These are phyloP conservation scores for Charadrius vociferus DNA, from an alignment of 2,113 vertebrate genomes.

Conservation along the genomic window DNA sequence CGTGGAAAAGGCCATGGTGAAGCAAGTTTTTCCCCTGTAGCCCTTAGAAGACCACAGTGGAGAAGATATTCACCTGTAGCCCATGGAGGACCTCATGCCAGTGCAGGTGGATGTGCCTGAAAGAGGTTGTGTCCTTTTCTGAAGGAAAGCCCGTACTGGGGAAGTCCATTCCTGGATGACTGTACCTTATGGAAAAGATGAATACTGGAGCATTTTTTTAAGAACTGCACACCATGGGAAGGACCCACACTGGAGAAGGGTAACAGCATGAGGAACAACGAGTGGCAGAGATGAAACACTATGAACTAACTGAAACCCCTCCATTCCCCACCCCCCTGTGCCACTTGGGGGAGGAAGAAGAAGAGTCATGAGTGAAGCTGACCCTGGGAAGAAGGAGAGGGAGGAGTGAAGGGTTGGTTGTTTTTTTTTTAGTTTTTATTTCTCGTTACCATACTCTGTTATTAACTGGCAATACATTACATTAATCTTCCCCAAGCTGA, in stretches of 20 bases:
- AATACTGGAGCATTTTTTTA: not conserved
- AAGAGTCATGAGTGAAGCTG: not conserved
- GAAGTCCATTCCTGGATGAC: not conserved
- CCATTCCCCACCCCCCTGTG: not conserved
- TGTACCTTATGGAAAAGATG: not conserved
- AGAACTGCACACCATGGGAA: not conserved
- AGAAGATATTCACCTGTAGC: not conserved
- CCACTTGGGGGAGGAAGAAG: accelerated
- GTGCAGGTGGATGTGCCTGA: not conserved
- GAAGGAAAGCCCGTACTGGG: not conserved
- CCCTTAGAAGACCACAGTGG: too few species aligned
- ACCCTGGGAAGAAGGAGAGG: not conserved
- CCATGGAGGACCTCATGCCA: not conserved
- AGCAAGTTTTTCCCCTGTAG: not conserved
- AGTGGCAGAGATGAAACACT: accelerated
- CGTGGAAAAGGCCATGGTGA: not conserved
- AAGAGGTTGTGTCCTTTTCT: not conserved
- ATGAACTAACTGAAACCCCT: not conserved
- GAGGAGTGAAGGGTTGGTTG: not conserved
- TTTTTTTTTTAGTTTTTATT: not conserved
- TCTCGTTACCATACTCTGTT: not conserved
- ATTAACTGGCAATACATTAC: not conserved
- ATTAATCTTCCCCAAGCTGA: not conserved
- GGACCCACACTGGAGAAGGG: not conserved
- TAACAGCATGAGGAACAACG: not conserved